phyloP scores from a whole-genome alignment of 2,797 vertebrate species.

The Falco biarmicus region DNA sequence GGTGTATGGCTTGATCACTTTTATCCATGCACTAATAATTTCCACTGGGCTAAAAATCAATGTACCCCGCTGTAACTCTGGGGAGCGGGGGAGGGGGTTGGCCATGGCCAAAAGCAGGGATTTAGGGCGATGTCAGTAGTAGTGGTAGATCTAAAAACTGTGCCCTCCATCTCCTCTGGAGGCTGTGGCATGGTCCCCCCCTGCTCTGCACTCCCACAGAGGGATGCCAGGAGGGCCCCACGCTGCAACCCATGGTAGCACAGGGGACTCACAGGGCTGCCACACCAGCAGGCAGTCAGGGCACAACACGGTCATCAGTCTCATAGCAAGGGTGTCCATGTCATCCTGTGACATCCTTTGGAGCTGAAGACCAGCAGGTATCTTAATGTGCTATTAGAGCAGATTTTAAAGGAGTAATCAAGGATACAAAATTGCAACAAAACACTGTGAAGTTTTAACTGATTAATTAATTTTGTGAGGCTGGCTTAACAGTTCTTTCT shows the following conservation, averaged over 20 bases:
- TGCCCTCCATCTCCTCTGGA: background rate
- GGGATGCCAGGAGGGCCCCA: too few relatives aligned
- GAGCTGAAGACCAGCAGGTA: background rate
- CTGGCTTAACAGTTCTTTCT: background rate
- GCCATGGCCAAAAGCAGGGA: background rate
- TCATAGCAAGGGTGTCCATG: background rate
- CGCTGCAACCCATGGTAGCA: background rate
- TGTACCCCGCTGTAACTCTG: background rate
- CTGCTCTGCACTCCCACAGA: background rate
- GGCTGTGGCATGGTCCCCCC: too few relatives aligned
- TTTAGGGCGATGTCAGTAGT: background rate
- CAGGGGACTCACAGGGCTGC: background rate
- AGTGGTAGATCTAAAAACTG: background rate
- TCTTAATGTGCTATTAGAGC: background rate
- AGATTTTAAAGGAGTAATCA: background rate
- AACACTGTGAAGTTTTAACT: background rate
- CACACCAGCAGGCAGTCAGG: background rate
- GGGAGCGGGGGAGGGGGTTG: rapidly evolving
- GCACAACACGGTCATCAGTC: background rate
- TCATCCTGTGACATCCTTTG: background rate
- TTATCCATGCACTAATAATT: background rate
- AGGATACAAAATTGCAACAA: background rate
- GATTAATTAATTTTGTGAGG: background rate
- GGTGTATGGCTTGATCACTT: background rate
- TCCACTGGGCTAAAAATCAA: background rate